phyloP scores from a whole-genome alignment of 2,888 invertebrate genomes.

The Aelia acuminata region DNA sequence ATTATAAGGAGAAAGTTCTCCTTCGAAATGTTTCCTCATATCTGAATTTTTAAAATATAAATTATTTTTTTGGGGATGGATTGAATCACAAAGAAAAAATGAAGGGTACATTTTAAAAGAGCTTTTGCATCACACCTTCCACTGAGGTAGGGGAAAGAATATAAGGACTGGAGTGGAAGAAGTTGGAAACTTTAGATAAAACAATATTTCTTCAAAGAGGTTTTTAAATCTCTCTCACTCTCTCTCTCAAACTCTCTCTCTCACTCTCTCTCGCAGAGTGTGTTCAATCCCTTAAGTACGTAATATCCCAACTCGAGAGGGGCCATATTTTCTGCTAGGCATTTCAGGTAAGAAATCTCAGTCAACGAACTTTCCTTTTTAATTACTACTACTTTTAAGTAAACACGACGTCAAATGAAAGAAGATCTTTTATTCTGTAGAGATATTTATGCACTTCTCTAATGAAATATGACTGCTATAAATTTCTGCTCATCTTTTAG shows the following conservation, averaged over 20 bases:
- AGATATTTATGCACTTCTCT: not conserved
- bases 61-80: too few species aligned
- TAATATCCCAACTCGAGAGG: not conserved
- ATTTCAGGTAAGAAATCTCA: not conserved
- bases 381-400: conserved; percentile 27
- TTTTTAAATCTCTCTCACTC: conserved; percentile 9
- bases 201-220: conserved; percentile 28
- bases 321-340: conserved; percentile 4
- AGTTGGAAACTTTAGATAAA: not conserved
- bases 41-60: too few species aligned
- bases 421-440: not conserved
- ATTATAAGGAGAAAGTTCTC: too few species aligned
- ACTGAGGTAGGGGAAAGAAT: not conserved
- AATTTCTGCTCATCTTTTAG: not conserved
- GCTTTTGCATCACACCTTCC: not conserved
- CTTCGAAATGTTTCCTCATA: too few species aligned
- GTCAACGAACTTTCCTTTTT: conserved; percentile 18
- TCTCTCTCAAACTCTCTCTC: too few species aligned
- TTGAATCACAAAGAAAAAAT: too few species aligned
- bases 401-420: not conserved
- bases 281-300: conserved; percentile 42
- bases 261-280: not conserved
- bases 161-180: not conserved
- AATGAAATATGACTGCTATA: not conserved
- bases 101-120: not conserved